phyloP scores from a whole-genome alignment of 2,113 vertebrate genomes.

The Myiagra hebetior region DNA sequence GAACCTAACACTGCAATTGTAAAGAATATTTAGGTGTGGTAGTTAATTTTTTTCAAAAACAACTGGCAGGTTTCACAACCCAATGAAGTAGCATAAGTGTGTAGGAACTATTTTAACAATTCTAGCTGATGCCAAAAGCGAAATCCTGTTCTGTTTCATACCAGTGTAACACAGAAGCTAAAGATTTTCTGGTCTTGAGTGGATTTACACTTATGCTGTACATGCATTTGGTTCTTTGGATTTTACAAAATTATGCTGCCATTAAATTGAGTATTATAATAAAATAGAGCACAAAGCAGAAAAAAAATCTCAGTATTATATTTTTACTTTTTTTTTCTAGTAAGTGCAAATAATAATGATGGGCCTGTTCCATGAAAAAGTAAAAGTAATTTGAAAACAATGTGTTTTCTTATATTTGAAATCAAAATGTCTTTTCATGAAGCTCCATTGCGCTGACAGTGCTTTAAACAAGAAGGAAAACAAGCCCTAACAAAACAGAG shows the following conservation, averaged over 20 bases:
- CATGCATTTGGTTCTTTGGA: background rate
- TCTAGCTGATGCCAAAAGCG: background rate
- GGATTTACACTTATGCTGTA: background rate
- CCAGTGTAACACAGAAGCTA: background rate
- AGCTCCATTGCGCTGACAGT: background rate
- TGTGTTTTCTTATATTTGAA: background rate
- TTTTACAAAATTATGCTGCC: background rate
- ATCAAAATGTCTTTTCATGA: background rate
- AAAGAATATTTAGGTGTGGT: background rate
- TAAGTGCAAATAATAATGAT: background rate
- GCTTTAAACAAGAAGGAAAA: background rate
- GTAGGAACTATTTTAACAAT: background rate
- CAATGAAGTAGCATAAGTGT: background rate
- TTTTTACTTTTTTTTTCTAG: background rate
- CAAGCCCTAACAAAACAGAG: background rate
- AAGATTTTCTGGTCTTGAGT: background rate
- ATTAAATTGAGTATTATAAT: background rate
- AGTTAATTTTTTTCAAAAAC: background rate
- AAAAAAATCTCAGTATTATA: background rate
- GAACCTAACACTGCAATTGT: background rate
- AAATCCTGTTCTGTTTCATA: background rate
- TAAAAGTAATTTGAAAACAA: background rate
- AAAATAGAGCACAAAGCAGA: background rate
- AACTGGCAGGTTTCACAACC: background rate
- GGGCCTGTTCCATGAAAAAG: background rate